These are phyloP conservation scores for Himalopsyche phryganea DNA, from an alignment of 1,140 invertebrate genomes.

Conservation along the genomic window DNA sequence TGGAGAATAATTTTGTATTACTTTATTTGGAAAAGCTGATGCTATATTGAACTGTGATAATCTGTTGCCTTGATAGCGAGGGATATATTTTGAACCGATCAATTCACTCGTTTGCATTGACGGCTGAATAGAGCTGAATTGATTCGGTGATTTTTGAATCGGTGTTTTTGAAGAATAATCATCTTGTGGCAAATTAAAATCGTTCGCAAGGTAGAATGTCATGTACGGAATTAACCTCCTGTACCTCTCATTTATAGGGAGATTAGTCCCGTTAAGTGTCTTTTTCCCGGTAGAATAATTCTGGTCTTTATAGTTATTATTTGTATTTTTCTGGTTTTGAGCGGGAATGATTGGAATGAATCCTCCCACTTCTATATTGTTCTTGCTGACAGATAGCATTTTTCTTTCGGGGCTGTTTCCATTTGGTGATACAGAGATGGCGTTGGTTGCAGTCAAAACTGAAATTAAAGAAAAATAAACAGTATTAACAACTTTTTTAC, in stretches of 20 bases:
- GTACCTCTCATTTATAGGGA: slow-evolving; percentile 60
- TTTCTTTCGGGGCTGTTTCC: slow-evolving; percentile 50
- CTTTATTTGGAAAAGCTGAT: slow-evolving; percentile 46
- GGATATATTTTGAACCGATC: slow-evolving; percentile 41
- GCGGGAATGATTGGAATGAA: slow-evolving; percentile 36
- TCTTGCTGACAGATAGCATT: slow-evolving; percentile 41
- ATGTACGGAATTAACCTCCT: slow-evolving; percentile 76
- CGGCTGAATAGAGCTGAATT: slow-evolving; percentile 34
- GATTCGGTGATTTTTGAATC: slow-evolving; percentile 42
- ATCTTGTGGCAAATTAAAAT: slow-evolving; percentile 46
- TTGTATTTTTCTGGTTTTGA: slow-evolving; percentile 20
- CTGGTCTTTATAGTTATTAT: slow-evolving; percentile 32
- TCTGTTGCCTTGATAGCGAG: slow-evolving; percentile 49
- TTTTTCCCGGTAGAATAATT: slow-evolving; percentile 10
- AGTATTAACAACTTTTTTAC: neutral
- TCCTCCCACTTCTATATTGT: slow-evolving; percentile 34
- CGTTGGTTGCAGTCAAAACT: slow-evolving; percentile 36
- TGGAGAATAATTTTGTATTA: slow-evolving; percentile 37
- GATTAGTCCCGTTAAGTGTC: slow-evolving; percentile 38
- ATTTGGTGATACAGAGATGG: slow-evolving; percentile 47
- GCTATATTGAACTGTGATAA: slow-evolving; percentile 50
- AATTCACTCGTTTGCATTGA: slow-evolving; percentile 41
- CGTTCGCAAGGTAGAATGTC: slow-evolving; percentile 71
- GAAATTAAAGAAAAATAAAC: slow-evolving; percentile 38
- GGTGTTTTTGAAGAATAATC: slow-evolving; percentile 39